phyloP scores from a whole-genome alignment of 30 jellyfish, hydroid and myxozoan genomes.

The Cassiopea andromeda region DNA sequence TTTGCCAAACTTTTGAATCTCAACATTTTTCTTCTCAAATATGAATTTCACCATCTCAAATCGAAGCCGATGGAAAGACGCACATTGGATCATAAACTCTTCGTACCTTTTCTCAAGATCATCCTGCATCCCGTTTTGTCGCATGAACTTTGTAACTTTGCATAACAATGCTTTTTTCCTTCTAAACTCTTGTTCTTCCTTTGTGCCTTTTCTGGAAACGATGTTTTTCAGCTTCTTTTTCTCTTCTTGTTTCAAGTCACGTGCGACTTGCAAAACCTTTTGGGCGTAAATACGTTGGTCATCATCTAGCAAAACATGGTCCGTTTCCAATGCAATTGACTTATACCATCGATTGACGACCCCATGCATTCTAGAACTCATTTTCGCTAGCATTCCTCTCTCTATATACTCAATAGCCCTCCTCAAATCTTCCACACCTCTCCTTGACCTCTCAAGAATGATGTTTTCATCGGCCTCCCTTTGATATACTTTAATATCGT shows the following conservation, averaged over 20 bases:
- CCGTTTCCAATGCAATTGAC: slow-evolving; percentile 5
- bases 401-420: not conserved
- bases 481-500: not conserved
- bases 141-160: slow-evolving; percentile 4
- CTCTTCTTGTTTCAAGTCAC: not conserved
- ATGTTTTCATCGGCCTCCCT: not conserved
- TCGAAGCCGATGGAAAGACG: not conserved
- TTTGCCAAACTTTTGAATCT: not conserved
- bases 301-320: not conserved
- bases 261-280: not conserved
- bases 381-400: not conserved
- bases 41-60: slow-evolving; percentile 1
- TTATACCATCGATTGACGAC: not conserved
- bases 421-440: not conserved
- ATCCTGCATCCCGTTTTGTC: slow-evolving; percentile 4
- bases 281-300: not conserved
- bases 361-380: not conserved
- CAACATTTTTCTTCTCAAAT: not conserved
- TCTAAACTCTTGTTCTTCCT: not conserved
- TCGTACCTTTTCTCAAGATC: slow-evolving; percentile 16
- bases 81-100: not conserved
- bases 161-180: not conserved
- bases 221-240: not conserved
- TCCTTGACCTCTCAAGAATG: not conserved
- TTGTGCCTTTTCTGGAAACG: not conserved